These are phyloP conservation scores for Liopterus haemorrhoidalis DNA, from an alignment of 2,888 invertebrate genomes.

Conservation along the genomic window DNA sequence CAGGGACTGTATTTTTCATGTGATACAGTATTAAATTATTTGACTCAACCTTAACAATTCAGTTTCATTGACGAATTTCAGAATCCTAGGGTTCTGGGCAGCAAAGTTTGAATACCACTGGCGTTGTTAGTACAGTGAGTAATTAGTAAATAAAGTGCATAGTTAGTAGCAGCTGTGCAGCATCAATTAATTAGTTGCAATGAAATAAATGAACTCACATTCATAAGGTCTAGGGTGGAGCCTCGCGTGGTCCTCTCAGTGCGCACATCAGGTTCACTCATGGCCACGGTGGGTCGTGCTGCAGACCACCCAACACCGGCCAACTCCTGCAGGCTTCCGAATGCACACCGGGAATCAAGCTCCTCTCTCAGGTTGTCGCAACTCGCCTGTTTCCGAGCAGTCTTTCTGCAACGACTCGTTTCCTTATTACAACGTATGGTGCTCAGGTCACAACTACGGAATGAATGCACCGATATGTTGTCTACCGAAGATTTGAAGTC, in stretches of 20 bases:
- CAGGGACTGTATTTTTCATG: too few species aligned
- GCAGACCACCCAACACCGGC: constrained; percentile 40
- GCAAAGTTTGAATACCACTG: too few species aligned
- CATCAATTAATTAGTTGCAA: background rate
- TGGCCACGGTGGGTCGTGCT: constrained; percentile 42
- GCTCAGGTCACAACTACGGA: constrained; percentile 51
- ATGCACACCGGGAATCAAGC: constrained; percentile 33
- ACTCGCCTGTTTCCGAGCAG: background rate
- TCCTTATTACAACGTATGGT: constrained; percentile 25
- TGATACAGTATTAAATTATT: too few species aligned
- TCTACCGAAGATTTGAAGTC: constrained; percentile 45
- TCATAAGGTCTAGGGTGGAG: constrained; percentile 4
- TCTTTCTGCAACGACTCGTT: too few species aligned
- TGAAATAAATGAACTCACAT: constrained; percentile 1
- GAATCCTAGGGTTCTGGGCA: too few species aligned
- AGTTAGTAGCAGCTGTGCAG: background rate
- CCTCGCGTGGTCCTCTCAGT: constrained; percentile 37
- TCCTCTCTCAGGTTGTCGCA: background rate
- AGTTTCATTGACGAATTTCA: too few species aligned
- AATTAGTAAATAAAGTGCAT: background rate
- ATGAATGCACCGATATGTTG: constrained; percentile 55
- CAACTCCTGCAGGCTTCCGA: constrained; percentile 64
- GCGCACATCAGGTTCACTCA: constrained; percentile 63
- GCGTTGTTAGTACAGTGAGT: background rate
- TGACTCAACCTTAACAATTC: too few species aligned